Evolutionary conservation across 2,888 invertebrate species (phyloP).

Genomic region (Thymelicus lineola): DNA sequence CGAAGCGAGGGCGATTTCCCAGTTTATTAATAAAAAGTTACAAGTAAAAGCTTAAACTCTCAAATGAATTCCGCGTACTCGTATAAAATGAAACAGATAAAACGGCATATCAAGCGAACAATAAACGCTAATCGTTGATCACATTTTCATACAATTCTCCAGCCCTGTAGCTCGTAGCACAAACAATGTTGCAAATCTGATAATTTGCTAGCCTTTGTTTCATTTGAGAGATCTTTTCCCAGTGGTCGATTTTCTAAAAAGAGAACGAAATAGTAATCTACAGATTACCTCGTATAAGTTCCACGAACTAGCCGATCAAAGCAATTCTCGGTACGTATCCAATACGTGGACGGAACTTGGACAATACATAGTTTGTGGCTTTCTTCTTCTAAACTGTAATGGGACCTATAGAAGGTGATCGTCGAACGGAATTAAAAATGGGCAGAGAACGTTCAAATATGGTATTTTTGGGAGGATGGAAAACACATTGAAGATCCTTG

Average conservation of each 20-base stretch:
- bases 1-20: too few species aligned
- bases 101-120: slow-evolving; percentile 20
- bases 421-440: too few species aligned
- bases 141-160: slow-evolving; percentile 34
- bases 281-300: neutral
- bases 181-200: slow-evolving; percentile 37
- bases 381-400: too few species aligned
- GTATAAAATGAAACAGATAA: neutral
- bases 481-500: too few species aligned
- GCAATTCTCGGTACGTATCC: too few species aligned
- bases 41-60: neutral
- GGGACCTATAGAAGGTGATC: too few species aligned
- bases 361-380: too few species aligned
- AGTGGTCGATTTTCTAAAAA: slow-evolving; percentile 22
- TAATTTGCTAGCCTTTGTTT: slow-evolving; percentile 37
- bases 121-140: slow-evolving; percentile 34
- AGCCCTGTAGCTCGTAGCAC: slow-evolving; percentile 16
- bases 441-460: too few species aligned
- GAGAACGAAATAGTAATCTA: slow-evolving; percentile 10
- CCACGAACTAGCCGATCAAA: too few species aligned
- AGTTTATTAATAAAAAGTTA: neutral
- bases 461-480: too few species aligned
- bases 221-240: slow-evolving; percentile 29
- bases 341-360: too few species aligned
- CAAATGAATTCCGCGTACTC: neutral